These are phyloP conservation scores for Varanus komodoensis DNA, from an alignment of 2,113 vertebrate genomes.

Conservation along the genomic window DNA sequence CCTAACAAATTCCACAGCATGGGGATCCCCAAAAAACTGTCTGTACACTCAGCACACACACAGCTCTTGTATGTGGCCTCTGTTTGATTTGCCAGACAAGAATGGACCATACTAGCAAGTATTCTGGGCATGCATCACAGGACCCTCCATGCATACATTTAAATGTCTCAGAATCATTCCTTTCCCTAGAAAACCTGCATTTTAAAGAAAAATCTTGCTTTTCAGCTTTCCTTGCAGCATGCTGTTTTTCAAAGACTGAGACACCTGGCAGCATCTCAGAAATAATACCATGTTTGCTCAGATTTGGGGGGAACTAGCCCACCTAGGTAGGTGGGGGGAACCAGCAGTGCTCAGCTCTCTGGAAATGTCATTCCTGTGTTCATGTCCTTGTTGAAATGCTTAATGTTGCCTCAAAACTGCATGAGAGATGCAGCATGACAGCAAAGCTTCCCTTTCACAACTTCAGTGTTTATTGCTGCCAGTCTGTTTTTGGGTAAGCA, in stretches of 20 bases:
- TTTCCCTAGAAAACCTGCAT: background rate
- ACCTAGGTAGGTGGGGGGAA: background rate
- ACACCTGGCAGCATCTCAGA: background rate
- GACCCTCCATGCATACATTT: background rate
- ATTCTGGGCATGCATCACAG: background rate
- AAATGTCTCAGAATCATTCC: background rate
- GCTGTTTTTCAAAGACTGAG: constrained; percentile 13
- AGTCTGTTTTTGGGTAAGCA: background rate
- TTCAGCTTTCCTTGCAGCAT: background rate
- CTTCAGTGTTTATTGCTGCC: background rate
- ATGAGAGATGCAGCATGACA: background rate
- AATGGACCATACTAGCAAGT: background rate
- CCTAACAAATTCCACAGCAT: background rate
- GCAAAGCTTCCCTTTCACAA: background rate
- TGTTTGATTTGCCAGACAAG: background rate
- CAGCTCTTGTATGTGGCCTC: background rate
- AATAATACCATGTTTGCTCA: background rate
- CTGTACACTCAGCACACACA: background rate
- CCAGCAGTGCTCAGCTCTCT: background rate
- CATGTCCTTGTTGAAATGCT: background rate
- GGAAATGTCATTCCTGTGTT: constrained; percentile 30
- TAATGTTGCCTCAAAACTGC: background rate
- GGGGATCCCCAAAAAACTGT: background rate
- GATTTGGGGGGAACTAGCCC: background rate
- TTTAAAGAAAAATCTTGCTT: background rate